Percentiles rank a stretch among this genome's conserved stretches.
Evolutionary conservation across 2,113 vertebrate species (phyloP).

Genomic region (Elachura formosa): DNA sequence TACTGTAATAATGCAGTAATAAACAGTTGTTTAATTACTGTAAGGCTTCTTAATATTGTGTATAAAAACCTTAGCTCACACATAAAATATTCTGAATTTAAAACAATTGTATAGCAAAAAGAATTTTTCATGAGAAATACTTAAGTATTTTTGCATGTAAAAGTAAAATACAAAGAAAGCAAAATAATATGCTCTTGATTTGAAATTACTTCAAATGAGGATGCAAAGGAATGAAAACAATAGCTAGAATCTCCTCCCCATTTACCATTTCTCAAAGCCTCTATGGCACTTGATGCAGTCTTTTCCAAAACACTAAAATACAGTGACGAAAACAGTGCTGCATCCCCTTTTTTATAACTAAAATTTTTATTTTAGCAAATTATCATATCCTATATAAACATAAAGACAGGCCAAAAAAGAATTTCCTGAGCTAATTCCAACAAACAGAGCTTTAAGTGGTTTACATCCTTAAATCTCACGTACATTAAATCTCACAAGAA

Average conservation of each 20-base stretch:
- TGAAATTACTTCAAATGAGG: constrained; percentile 78
- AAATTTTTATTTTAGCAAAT: constrained; percentile 67
- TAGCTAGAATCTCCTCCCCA: constrained; percentile 82
- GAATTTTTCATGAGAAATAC: constrained; percentile 21
- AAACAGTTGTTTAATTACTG: constrained; percentile 56
- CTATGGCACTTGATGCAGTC: constrained; percentile 33
- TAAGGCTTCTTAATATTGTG: constrained; percentile 23
- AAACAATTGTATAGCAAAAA: constrained; percentile 48
- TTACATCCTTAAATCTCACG: too few relatives aligned
- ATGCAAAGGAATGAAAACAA: constrained; percentile 89
- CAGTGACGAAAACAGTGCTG: not conserved
- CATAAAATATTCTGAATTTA: constrained; percentile 52
- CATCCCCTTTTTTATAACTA: constrained; percentile 58
- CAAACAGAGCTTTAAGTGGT: not conserved
- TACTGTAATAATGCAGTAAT: constrained; percentile 53
- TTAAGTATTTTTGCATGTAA: not conserved
- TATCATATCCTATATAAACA: not conserved
- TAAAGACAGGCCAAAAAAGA: not conserved
- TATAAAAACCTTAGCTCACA: constrained; percentile 15
- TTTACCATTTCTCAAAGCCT: constrained; percentile 83
- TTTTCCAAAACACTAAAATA: constrained; percentile 40
- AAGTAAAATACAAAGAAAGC: constrained; percentile 43
- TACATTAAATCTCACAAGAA: not conserved
- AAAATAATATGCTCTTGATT: constrained; percentile 64
- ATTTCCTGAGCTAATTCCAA: not conserved